Evolutionary conservation across 2,888 invertebrate genomes (phyloP), one percentile per base, ranked within the genome.

Genomic region (Pelosia muscerda): DNA sequence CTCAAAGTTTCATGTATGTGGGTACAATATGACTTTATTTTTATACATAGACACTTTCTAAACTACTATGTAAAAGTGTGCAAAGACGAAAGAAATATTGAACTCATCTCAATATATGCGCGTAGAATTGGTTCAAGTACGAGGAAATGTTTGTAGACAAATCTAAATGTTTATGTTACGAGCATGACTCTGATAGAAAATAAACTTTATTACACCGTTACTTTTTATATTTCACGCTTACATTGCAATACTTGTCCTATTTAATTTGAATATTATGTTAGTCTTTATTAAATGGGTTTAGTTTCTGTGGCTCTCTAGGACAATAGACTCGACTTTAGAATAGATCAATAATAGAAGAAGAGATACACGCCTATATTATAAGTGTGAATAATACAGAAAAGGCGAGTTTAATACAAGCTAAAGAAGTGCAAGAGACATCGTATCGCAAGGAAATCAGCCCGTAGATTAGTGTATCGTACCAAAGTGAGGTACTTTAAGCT

Each of bases 131-230:
- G 22, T 15, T 13, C 6, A 23, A 9, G 42, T 42, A n/a, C 15
- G 2, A 2, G 1, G 49, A 49, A n/a, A 49, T 49, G 49, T 49
- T 49, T 9, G 49, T n/a, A 49, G 8, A 4, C 19, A 9, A 49
- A 49, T 49, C 49, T 9, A n/a, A 49, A 49, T n/a, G n/a, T 49
- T 49, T 15, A 34, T 23, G 25, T 38, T 25, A 59, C 19, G 34
- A 19, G 13, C 19, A 38, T 19, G 38, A 25, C 34, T 59, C 15
- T n/a, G 19, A 59, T 59, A 22, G 34, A 59, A 34, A 23, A 22
- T 34, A 34, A 59, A 23, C 25, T 55, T 55, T 25, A 55, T 25
- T 55, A 25, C 55, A 55, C 55, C 22, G 55, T 55, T 25, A 55
- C 22, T 55, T 55, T n/a, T 55, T 25, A 55, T 25, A 15, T 55